Evolutionary conservation across 2,113 vertebrate genomes (phyloP), one percentile per base, ranked within the genome.

Genomic region (Prunella himalayana): DNA sequence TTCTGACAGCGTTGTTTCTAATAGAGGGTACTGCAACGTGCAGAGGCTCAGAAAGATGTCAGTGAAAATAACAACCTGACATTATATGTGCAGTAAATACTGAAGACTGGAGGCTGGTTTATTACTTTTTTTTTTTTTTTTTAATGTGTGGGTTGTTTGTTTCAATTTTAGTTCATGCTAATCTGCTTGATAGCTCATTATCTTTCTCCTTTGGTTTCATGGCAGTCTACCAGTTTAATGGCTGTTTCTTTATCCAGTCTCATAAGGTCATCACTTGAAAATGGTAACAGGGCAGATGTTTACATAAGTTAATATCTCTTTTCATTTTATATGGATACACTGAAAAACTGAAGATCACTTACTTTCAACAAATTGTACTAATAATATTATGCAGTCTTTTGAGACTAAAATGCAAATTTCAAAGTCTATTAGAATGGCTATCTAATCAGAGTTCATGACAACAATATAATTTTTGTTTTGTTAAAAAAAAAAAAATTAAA

Each of bases 11-110:
- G 13, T 70, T 79, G 35, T 82, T 90, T 68, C 53, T 76, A 13
- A 30, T 41, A 28, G 25, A 51, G 10, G 4, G 7, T 13, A 41
- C 10, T 21, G n/a, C 20, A 69, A 53, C 0, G 0, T 72, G 37
- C 45, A 85, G 14, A 60, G n/a, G 28, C 13, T 85, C n/a, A 60
- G 88, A 87, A 79, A 79, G 15, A 72, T 60, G 84, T 64, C 70
- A 47, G 45, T 72, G 68, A 79, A 75, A 93, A 50, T 64, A 90
- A 76, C n/a, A 79, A n/a, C 20, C 20, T 93, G 33, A 9, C 28
- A 63, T 64, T 69, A 59, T 53, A 57, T 53, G 41, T 76, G 35
- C 24, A 76, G 24, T 72, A 88, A 87, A 82, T 82, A 75, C 19
- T 64, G 49, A 88, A 64, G 31, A 83, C 4, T n/a, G 25, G 54